A percentile compares a stretch with the other conserved stretches of the same genome.
phyloP scores from a whole-genome alignment of 2,113 vertebrate species.

The Cervus canadensis region DNA sequence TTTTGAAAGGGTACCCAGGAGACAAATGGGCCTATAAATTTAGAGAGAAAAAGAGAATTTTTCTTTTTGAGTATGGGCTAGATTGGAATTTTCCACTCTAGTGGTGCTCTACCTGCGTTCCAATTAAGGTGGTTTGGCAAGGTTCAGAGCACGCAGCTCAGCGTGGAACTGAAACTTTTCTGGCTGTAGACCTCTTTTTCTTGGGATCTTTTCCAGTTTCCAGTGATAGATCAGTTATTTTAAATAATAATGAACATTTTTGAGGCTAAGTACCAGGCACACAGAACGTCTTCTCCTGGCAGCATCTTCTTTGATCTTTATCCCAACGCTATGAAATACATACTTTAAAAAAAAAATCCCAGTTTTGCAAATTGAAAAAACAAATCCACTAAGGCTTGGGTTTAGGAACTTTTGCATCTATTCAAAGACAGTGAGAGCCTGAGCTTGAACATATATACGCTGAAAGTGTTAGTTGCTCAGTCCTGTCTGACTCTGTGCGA shows the following conservation, averaged over 20 bases:
- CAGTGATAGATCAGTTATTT: constrained; percentile 44
- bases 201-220: constrained; percentile 28
- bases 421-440: not conserved
- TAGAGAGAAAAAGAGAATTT: not conserved
- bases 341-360: not conserved
- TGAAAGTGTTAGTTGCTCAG: not conserved
- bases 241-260: constrained; percentile 8
- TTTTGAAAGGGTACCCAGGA: constrained; percentile 58
- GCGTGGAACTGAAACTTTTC: constrained; percentile 1
- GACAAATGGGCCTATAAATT: constrained; percentile 54
- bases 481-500: not conserved
- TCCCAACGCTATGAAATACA: not conserved
- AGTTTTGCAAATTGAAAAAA: not conserved
- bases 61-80: constrained; percentile 49
- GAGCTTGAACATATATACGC: not conserved
- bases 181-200: not conserved
- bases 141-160: not conserved
- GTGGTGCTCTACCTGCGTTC: constrained; percentile 32
- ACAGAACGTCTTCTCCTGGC: not conserved
- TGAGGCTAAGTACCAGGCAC: not conserved
- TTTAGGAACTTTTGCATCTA: not conserved
- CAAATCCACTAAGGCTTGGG: not conserved
- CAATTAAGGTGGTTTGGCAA: constrained; percentile 49
- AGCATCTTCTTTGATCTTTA: constrained; percentile 5
- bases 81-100: constrained; percentile 51